Percentiles rank a stretch among this genome's conserved stretches.
Evolutionary conservation across 37 sponge, comb jelly and placozoan genomes (phyloP).

Genomic region (Sycon ciliatum): DNA sequence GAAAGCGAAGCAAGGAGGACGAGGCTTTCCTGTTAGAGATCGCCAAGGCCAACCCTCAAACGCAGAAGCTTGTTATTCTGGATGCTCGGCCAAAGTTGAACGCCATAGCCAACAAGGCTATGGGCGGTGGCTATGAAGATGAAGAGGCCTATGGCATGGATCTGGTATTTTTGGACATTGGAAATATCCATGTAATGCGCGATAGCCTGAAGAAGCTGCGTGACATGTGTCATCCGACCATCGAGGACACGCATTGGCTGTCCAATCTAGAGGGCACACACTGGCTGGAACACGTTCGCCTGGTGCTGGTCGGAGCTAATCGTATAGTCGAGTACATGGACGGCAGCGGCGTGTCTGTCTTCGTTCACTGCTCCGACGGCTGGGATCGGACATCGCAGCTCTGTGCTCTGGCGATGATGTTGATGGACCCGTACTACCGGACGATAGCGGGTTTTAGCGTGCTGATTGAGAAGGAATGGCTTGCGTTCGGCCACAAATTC

Average conservation of each 20-base stretch:
- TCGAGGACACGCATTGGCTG: slow-evolving; percentile 82
- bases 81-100: slow-evolving; percentile 82
- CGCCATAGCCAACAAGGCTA: slow-evolving; percentile 72
- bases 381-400: slow-evolving; percentile 95
- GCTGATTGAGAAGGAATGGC: slow-evolving; percentile 92
- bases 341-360: slow-evolving; percentile 56
- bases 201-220: slow-evolving; percentile 52
- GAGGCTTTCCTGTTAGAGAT: slow-evolving; percentile 45
- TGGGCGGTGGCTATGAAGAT: slow-evolving; percentile 80
- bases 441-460: slow-evolving; percentile 85
- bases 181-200: slow-evolving; percentile 93
- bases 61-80: slow-evolving; percentile 63
- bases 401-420: slow-evolving; percentile 74
- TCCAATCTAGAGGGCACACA: slow-evolving; percentile 76
- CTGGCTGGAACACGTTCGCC: slow-evolving; percentile 78
- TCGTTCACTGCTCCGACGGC: slow-evolving; percentile 92
- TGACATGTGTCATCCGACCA: slow-evolving; percentile 65
- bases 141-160: slow-evolving; percentile 73
- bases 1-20: slow-evolving; percentile 55
- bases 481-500: slow-evolving; percentile 90
- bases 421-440: slow-evolving; percentile 84
- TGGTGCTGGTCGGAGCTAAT: slow-evolving; percentile 9
- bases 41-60: slow-evolving; percentile 47
- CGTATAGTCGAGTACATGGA: neutral
- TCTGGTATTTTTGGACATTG: slow-evolving; percentile 77